Evolutionary conservation across 2,888 invertebrate genomes (phyloP).

Genomic region (Peribatodes rhomboidaria): DNA sequence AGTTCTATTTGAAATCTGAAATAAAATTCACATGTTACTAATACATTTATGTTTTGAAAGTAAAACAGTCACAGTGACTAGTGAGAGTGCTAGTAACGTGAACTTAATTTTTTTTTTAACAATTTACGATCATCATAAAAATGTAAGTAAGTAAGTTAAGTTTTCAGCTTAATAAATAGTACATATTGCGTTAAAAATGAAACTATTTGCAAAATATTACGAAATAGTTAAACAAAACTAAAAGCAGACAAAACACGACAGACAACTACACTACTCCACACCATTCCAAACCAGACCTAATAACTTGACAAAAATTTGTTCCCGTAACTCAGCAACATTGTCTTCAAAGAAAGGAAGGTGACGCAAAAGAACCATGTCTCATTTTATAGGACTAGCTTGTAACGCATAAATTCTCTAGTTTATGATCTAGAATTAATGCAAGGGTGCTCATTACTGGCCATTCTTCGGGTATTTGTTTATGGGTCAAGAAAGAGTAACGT

Average conservation of each 20-base stretch:
- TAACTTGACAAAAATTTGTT: conserved; percentile 71
- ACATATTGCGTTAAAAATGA: too few species aligned
- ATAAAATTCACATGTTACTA: too few species aligned
- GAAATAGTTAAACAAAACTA: too few species aligned
- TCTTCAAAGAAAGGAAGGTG: conserved; percentile 64
- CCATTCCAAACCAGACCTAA: conserved; percentile 49
- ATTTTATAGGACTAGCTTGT: conserved; percentile 80
- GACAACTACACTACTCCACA: conserved; percentile 56
- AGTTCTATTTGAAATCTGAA: too few species aligned
- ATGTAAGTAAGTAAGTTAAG: too few species aligned
- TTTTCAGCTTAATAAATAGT: too few species aligned
- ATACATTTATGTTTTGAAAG: too few species aligned
- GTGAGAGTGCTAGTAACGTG: too few species aligned
- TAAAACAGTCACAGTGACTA: too few species aligned
- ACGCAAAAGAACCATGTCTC: conserved; percentile 76
- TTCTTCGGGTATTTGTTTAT: conserved; percentile 81
- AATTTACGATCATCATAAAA: too few species aligned
- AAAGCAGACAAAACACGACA: background rate
- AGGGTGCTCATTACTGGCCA: conserved; percentile 80
- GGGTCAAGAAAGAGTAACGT: conserved; percentile 84
- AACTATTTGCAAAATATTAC: too few species aligned
- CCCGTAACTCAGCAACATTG: conserved; percentile 79
- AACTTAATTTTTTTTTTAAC: too few species aligned
- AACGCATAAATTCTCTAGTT: conserved; percentile 79
- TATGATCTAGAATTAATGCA: conserved; percentile 84